Conservation (phyloP, 2,113 vertebrate species). For the Stomatorhinus ivindoensis region DNA sequence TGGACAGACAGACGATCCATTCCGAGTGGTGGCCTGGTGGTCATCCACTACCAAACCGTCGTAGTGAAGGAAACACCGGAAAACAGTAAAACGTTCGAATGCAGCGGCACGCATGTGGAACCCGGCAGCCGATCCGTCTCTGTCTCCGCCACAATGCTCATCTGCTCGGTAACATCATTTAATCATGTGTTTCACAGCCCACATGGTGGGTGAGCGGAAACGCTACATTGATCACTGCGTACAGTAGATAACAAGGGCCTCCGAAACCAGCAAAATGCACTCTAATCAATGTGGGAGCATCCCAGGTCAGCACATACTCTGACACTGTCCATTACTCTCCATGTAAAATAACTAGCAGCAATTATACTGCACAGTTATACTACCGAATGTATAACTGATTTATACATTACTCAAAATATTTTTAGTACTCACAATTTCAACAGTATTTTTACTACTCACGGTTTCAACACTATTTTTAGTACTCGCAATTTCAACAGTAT, state of each 20-base stretch:
- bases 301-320: neutral
- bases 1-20: neutral
- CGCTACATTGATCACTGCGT: slow-evolving; percentile 2
- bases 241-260: slow-evolving; percentile 14
- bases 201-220: neutral
- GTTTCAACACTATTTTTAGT: neutral
- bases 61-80: neutral
- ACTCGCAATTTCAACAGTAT: neutral
- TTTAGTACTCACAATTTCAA: neutral
- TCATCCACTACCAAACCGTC: neutral
- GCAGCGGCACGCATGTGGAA: slow-evolving; percentile 31
- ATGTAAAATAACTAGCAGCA: neutral
- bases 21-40: neutral
- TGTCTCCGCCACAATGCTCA: slow-evolving; percentile 43
- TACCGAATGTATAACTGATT: neutral
- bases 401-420: neutral
- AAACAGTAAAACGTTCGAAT: slow-evolving; percentile 7
- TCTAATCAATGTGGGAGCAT: slow-evolving; percentile 7
- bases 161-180: slow-evolving; percentile 51
- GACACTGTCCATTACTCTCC: neutral
- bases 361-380: neutral
- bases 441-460: too few species aligned
- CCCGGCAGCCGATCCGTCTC: slow-evolving; percentile 46
- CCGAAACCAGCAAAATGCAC: neutral
- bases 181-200: slow-evolving; percentile 14